A percentile compares a stretch with the other conserved stretches of the same genome.
Evolutionary conservation across 2,888 invertebrate species (phyloP).

Genomic region (Baccha elongata): DNA sequence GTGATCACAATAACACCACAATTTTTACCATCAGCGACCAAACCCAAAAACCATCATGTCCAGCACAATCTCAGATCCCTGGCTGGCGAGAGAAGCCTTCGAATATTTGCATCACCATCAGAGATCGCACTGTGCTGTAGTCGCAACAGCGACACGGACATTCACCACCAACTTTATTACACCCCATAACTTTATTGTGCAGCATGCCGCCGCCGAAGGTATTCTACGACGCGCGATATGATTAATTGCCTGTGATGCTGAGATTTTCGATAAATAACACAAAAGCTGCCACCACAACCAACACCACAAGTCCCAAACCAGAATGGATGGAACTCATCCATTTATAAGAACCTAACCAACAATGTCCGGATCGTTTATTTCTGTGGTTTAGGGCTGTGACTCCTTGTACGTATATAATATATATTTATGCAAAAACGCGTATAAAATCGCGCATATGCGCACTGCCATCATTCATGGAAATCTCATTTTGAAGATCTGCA

Average conservation of each 20-base stretch:
- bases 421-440: constrained; percentile 22
- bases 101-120: constrained; percentile 62
- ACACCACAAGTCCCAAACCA: constrained; percentile 9
- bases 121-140: background rate
- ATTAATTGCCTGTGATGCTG: constrained; percentile 71
- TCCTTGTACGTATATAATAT: too few relatives aligned
- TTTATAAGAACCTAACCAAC: constrained; percentile 10
- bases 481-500: constrained; percentile 57
- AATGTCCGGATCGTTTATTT: constrained; percentile 35
- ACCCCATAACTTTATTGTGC: constrained; percentile 60
- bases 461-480: constrained; percentile 70
- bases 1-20: constrained; percentile 63
- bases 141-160: constrained; percentile 21
- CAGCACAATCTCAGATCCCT: constrained; percentile 51
- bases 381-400: constrained; percentile 46
- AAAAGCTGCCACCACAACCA: constrained; percentile 68
- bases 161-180: constrained; percentile 63
- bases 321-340: constrained; percentile 6
- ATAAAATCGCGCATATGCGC: constrained; percentile 31
- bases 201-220: constrained; percentile 49
- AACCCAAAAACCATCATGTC: constrained; percentile 32
- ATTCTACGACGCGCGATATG: constrained; percentile 65
- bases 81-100: constrained; percentile 17
- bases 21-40: constrained; percentile 17
- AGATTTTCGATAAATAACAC: constrained; percentile 73